Percentiles rank a stretch among this genome's conserved stretches.
Conservation (phyloP, 2,113 vertebrate species). For the Serilophus lunatus region DNA sequence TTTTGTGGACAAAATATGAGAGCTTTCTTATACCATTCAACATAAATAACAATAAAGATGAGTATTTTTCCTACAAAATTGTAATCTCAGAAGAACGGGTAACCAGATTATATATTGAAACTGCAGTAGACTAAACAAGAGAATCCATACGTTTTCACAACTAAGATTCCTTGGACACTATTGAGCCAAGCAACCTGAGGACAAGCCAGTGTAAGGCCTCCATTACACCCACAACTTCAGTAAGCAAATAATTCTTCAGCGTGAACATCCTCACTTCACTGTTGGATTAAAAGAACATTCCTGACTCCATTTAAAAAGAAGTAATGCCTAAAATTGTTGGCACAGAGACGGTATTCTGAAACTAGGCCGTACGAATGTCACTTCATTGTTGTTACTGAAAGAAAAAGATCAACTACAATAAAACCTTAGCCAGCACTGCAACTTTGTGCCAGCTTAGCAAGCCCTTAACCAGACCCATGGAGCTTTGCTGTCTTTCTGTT, state of each 20-base stretch:
- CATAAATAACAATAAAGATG: neutral
- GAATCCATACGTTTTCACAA: neutral
- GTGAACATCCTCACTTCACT: constrained; percentile 39
- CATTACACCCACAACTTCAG: constrained; percentile 11
- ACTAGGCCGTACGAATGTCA: constrained; percentile 78
- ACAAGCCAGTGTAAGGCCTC: neutral
- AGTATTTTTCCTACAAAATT: neutral
- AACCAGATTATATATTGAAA: neutral
- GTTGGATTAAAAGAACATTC: constrained; percentile 69
- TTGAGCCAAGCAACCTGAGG: neutral
- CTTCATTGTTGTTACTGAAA: constrained; percentile 81
- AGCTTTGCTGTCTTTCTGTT: constrained; percentile 1
- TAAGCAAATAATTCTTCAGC: constrained; percentile 16
- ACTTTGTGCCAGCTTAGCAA: constrained; percentile 74
- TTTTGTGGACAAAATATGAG: neutral
- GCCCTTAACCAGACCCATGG: neutral
- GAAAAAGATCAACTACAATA: constrained; percentile 74
- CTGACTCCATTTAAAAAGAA: constrained; percentile 68
- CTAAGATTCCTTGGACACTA: neutral
- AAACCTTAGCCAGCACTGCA: constrained; percentile 71
- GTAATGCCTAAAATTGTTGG: constrained; percentile 72
- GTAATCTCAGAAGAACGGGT: neutral
- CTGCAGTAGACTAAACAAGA: neutral
- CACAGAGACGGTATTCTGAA: constrained; percentile 71
- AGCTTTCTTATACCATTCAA: neutral